Evolutionary conservation across 1,140 invertebrate genomes (phyloP), one percentile per base, ranked within the genome.

Genomic region (Lepidurus apus): DNA sequence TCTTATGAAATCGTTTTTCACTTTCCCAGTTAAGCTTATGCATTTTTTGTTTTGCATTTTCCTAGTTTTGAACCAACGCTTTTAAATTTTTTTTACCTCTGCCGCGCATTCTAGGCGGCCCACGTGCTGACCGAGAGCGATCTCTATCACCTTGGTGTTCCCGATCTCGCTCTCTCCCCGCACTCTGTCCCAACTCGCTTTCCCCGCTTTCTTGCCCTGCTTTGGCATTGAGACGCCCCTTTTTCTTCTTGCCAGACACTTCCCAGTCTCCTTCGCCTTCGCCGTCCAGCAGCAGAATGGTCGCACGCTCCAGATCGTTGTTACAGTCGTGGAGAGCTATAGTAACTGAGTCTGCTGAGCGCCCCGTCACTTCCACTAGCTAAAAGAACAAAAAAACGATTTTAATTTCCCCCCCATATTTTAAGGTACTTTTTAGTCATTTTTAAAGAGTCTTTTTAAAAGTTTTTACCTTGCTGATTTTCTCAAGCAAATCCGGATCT

Each of bases 201-300:
- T 86, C 81, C 77, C 84, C 82, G 82, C 84, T 82, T 81, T 84
- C 82, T 76, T 53, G 82, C 42, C 82, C 83, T 77, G 84, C 82
- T 75, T 81, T 80, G 65, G 34, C 80, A 76, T 74, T 26, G 65
- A 74, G 80, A 21, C 65, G 76, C 42, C 26, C 91, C 87, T 94
- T 96, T 87, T 94, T 94, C 87, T 95, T 95, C 85, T 95, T 95
- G 42, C 93, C 87, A 26, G 89, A 90, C 76, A 90, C 92, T 82
- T 91, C 89, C 92, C 92, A 94, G 85, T 91, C 91, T 82, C 88
- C 90, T 91, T 87, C 86, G 80, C 85, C 87, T 80, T 87, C 84
- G 77, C 90, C 89, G 82, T 94, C 93, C n/a, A 93, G 86, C 42
- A 94, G 87, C 87, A 92, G 91, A 80, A 91, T 90, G 73, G 91